phyloP scores from a whole-genome alignment of 2,113 vertebrate species.

The Nannobrachium achirus region DNA sequence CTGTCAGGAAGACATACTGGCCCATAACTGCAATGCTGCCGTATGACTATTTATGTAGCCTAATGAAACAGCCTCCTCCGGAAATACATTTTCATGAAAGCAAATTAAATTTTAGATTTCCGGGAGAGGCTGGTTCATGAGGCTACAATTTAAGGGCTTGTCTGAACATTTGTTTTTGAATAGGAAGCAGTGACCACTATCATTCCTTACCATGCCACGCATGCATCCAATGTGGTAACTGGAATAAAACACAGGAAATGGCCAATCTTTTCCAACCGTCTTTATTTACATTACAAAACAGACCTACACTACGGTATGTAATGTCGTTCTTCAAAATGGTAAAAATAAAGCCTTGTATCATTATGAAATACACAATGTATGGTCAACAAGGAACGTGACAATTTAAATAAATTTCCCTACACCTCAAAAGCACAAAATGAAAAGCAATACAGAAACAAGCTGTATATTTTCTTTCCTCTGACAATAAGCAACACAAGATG shows the following conservation, averaged over 20 bases:
- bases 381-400: slow-evolving; percentile 34
- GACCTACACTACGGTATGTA: slow-evolving; percentile 46
- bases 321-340: slow-evolving; percentile 25
- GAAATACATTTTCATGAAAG: too few species aligned
- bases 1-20: too few species aligned
- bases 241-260: slow-evolving; percentile 20
- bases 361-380: slow-evolving; percentile 29
- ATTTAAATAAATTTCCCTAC: slow-evolving; percentile 25
- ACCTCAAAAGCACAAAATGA: slow-evolving; percentile 23
- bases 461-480: slow-evolving; percentile 21
- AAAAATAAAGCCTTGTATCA: slow-evolving; percentile 28
- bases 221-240: not conserved
- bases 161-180: too few species aligned
- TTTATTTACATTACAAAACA: slow-evolving; percentile 80
- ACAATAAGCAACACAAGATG: slow-evolving; percentile 42
- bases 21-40: too few species aligned
- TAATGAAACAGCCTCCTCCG: too few species aligned
- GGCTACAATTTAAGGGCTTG: too few species aligned
- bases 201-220: not conserved
- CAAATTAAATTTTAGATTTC: too few species aligned
- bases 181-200: too few species aligned
- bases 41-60: too few species aligned
- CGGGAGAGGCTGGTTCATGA: too few species aligned
- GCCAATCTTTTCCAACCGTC: slow-evolving; percentile 28
- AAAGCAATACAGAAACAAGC: slow-evolving; percentile 29